Evolutionary conservation across 2,888 invertebrate species (phyloP).

Genomic region (Drosophila siamana): DNA sequence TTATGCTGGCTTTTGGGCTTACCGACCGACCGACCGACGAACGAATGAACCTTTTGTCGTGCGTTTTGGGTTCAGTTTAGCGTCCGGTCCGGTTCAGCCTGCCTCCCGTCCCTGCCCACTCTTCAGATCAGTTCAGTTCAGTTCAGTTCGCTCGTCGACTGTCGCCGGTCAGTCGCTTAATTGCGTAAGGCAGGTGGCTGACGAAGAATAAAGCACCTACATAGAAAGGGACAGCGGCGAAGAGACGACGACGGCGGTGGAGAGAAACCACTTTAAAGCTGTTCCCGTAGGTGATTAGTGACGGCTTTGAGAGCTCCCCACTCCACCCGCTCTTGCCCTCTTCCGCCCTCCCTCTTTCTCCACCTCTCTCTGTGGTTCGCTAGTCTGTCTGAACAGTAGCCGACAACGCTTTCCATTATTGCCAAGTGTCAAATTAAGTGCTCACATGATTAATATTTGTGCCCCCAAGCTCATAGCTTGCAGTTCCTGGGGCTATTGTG

Average conservation of each 20-base stretch:
- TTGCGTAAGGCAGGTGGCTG: slow-evolving; percentile 81
- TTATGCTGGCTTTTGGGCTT: slow-evolving; percentile 47
- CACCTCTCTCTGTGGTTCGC: neutral
- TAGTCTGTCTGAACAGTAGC: slow-evolving; percentile 37
- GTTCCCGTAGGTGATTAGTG: slow-evolving; percentile 77
- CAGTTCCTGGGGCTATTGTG: slow-evolving; percentile 34
- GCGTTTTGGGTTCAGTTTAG: slow-evolving; percentile 38
- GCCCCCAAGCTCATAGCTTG: slow-evolving; percentile 19
- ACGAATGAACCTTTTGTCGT: slow-evolving; percentile 72
- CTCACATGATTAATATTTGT: slow-evolving; percentile 74
- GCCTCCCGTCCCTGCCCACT: neutral
- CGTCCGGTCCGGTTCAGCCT: slow-evolving; percentile 21
- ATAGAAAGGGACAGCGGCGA: slow-evolving; percentile 5
- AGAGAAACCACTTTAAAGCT: slow-evolving; percentile 76
- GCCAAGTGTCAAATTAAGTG: slow-evolving; percentile 81
- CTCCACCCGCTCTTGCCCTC: neutral
- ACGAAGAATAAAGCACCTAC: slow-evolving; percentile 70
- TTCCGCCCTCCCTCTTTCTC: neutral
- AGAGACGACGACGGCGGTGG: neutral
- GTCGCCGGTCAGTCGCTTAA: slow-evolving; percentile 67
- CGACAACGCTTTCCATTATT: slow-evolving; percentile 72
- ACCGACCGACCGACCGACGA: too few species aligned
- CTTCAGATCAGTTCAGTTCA: slow-evolving; percentile 34
- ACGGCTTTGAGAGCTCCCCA: slow-evolving; percentile 43
- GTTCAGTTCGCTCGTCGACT: slow-evolving; percentile 34